phyloP scores from a whole-genome alignment of 2,888 invertebrate genomes.

The Mesoligia furuncula region DNA sequence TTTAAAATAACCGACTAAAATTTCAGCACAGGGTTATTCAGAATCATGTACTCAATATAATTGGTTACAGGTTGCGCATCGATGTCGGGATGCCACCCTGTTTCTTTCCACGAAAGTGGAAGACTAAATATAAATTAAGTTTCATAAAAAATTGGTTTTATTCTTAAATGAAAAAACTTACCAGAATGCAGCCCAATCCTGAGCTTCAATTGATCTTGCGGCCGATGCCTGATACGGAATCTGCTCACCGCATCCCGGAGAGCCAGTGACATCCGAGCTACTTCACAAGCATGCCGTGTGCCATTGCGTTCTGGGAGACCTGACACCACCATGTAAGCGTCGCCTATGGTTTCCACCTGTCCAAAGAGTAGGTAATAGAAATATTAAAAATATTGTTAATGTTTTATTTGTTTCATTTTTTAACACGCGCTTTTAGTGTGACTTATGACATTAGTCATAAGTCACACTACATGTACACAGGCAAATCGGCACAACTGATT shows the following conservation, averaged over 20 bases:
- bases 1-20: too few species aligned
- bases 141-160: not conserved
- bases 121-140: not conserved
- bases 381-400: not conserved
- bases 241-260: conserved; percentile 95
- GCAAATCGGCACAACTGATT: too few species aligned
- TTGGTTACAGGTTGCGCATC: not conserved
- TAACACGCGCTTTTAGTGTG: not conserved
- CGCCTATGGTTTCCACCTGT: conserved; percentile 98
- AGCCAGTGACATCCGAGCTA: conserved; percentile 97
- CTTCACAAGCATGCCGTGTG: conserved; percentile 96
- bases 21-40: too few species aligned
- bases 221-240: conserved; percentile 97
- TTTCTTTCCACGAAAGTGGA: not conserved
- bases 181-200: conserved; percentile 98
- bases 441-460: not conserved
- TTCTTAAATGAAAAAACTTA: conserved; percentile 69
- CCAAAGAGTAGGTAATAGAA: conserved; percentile 8
- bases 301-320: conserved; percentile 98
- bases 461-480: too few species aligned
- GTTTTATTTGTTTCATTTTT: not conserved
- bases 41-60: too few species aligned
- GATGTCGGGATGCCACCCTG: not conserved
- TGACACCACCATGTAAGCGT: conserved; percentile 98
- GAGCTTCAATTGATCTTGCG: conserved; percentile 96